Evolutionary conservation across 1,140 invertebrate species (phyloP).

Genomic region (Babylonia areolata): DNA sequence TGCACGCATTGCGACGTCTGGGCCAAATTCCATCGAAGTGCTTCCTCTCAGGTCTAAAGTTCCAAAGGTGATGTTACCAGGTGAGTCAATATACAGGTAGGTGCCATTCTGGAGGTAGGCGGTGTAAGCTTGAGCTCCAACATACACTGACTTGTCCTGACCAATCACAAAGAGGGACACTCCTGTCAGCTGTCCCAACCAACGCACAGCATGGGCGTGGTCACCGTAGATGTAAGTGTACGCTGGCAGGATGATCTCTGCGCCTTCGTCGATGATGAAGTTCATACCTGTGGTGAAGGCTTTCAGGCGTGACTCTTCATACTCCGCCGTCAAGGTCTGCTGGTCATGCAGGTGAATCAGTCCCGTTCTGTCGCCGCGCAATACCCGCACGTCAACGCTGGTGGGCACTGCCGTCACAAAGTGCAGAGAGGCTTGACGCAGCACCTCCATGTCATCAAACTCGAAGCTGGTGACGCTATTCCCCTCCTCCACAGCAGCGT

Average conservation of each 20-base stretch:
- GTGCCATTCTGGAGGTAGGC: slow-evolving; percentile 51
- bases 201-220: slow-evolving; percentile 52
- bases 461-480: slow-evolving; percentile 43
- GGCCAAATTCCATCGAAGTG: slow-evolving; percentile 55
- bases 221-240: slow-evolving; percentile 60
- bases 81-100: slow-evolving; percentile 49
- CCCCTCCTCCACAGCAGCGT: slow-evolving; percentile 58
- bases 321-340: slow-evolving; percentile 58
- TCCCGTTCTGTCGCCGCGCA: slow-evolving; percentile 61
- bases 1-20: slow-evolving; percentile 55
- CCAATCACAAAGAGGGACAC: slow-evolving; percentile 56
- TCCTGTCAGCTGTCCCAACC: slow-evolving; percentile 58
- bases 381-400: slow-evolving; percentile 48
- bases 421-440: slow-evolving; percentile 58
- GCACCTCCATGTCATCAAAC: slow-evolving; percentile 65
- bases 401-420: slow-evolving; percentile 47
- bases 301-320: slow-evolving; percentile 54
- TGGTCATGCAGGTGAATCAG: slow-evolving; percentile 59
- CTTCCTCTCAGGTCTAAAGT: slow-evolving; percentile 59
- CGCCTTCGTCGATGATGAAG: slow-evolving; percentile 60
- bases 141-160: slow-evolving; percentile 54
- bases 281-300: slow-evolving; percentile 64
- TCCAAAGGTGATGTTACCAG: slow-evolving; percentile 57
- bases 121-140: slow-evolving; percentile 58
- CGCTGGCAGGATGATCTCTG: slow-evolving; percentile 59